Evolutionary conservation across 1,140 invertebrate genomes (phyloP).

Genomic region (Drosophila suzukii): DNA sequence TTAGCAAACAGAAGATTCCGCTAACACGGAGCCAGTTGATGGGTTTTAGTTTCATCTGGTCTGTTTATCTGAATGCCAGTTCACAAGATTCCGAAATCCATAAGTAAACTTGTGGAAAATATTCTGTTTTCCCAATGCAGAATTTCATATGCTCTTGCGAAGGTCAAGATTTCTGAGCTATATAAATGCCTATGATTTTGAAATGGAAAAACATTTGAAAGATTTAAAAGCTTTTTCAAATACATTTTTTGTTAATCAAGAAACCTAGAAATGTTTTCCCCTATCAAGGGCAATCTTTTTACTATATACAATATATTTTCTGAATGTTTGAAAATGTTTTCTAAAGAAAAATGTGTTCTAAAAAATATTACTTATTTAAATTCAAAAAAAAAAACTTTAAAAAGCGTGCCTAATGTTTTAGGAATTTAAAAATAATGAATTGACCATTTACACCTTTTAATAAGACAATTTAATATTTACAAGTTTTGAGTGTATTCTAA

Average conservation of each 20-base stretch:
- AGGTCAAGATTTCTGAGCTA: slow-evolving; percentile 20
- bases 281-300: slow-evolving; percentile 1
- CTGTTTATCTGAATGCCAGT: slow-evolving; percentile 47
- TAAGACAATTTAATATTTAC: too few species aligned
- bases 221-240: neutral
- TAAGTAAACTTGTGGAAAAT: slow-evolving; percentile 25
- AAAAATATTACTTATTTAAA: too few species aligned
- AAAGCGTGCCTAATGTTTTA: too few species aligned
- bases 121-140: slow-evolving; percentile 13
- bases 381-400: too few species aligned
- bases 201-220: slow-evolving; percentile 5
- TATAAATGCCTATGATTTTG: neutral
- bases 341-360: too few species aligned
- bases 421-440: too few species aligned
- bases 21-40: slow-evolving; percentile 1
- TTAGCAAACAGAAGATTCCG: slow-evolving; percentile 46
- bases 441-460: too few species aligned
- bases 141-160: slow-evolving; percentile 35
- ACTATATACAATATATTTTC: neutral
- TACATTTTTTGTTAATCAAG: neutral
- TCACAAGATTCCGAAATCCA: slow-evolving; percentile 31
- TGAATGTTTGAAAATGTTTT: neutral
- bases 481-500: too few species aligned
- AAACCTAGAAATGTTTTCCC: neutral
- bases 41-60: neutral